phyloP scores from a whole-genome alignment of 2,888 invertebrate genomes.

The Dryadula phaetusa region DNA sequence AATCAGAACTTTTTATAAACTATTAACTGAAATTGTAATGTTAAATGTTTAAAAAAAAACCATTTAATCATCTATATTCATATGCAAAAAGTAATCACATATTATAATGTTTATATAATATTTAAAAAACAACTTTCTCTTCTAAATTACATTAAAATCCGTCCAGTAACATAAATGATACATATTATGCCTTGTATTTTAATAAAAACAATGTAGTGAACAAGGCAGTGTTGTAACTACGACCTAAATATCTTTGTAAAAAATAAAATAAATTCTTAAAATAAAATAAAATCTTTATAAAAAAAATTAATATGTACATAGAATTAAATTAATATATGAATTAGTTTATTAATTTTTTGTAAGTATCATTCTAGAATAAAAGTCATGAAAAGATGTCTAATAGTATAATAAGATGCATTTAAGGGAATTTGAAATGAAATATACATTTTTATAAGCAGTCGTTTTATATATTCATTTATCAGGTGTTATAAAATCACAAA shows the following conservation, averaged over 20 bases:
- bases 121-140: not conserved
- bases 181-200: not conserved
- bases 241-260: no score
- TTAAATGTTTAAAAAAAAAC: not conserved
- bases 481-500: slow-evolving; percentile 6
- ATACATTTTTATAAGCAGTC: slow-evolving; percentile 13
- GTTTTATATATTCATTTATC: slow-evolving; percentile 18
- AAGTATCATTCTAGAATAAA: not conserved
- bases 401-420: not conserved
- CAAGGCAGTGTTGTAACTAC: not conserved
- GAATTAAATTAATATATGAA: not conserved
- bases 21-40: not conserved
- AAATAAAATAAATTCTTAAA: no score
- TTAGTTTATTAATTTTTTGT: not conserved
- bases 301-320: not conserved
- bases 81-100: not conserved
- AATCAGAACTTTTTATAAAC: not conserved
- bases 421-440: slow-evolving; percentile 9
- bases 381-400: not conserved
- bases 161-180: slow-evolving; percentile 2
- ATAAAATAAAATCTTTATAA: no score
- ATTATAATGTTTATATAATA: not conserved
- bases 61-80: not conserved
- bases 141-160: slow-evolving; percentile 21
- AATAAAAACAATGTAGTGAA: not conserved